These are phyloP conservation scores for Planiliza haematocheilus DNA, from an alignment of 2,113 vertebrate species.

Conservation along the genomic window DNA sequence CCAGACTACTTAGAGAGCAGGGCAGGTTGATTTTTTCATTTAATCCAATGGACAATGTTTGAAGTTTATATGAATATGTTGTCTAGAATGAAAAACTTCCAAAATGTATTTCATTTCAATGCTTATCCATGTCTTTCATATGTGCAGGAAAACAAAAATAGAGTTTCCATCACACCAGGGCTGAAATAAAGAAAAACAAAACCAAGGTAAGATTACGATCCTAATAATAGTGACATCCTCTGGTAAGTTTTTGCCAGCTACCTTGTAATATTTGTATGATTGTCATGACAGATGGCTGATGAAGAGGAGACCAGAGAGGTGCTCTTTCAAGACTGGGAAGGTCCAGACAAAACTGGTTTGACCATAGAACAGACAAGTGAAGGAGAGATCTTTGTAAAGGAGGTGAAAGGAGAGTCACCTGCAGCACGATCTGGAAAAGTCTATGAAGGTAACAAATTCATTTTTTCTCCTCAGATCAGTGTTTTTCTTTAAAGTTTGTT, in stretches of 20 bases:
- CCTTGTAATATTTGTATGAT: slow-evolving; percentile 7
- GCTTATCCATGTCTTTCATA: slow-evolving; percentile 26
- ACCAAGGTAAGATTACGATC: slow-evolving; percentile 67
- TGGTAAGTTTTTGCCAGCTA: not conserved
- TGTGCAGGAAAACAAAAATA: slow-evolving; percentile 66
- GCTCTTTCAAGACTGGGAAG: slow-evolving; percentile 92
- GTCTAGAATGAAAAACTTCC: not conserved
- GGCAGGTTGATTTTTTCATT: not conserved
- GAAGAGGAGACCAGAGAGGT: slow-evolving; percentile 92
- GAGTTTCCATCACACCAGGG: slow-evolving; percentile 54
- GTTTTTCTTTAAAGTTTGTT: not conserved
- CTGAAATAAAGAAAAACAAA: slow-evolving; percentile 55
- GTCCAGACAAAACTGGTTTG: slow-evolving; percentile 90
- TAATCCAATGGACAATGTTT: not conserved
- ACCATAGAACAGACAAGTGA: slow-evolving; percentile 89
- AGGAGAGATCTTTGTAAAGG: slow-evolving; percentile 90
- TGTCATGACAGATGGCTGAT: slow-evolving; percentile 85
- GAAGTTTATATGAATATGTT: not conserved
- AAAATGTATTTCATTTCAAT: slow-evolving; percentile 6
- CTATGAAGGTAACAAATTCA: slow-evolving; percentile 85
- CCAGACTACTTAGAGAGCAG: not conserved
- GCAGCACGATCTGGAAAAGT: slow-evolving; percentile 90
- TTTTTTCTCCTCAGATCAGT: not conserved
- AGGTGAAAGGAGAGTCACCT: slow-evolving; percentile 90
- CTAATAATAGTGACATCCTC: not conserved